A percentile compares a stretch with the other conserved stretches of the same genome.
These are phyloP conservation scores for Poeciliopsis prolifica DNA, from an alignment of 2,113 vertebrate genomes.

Conservation along the genomic window DNA sequence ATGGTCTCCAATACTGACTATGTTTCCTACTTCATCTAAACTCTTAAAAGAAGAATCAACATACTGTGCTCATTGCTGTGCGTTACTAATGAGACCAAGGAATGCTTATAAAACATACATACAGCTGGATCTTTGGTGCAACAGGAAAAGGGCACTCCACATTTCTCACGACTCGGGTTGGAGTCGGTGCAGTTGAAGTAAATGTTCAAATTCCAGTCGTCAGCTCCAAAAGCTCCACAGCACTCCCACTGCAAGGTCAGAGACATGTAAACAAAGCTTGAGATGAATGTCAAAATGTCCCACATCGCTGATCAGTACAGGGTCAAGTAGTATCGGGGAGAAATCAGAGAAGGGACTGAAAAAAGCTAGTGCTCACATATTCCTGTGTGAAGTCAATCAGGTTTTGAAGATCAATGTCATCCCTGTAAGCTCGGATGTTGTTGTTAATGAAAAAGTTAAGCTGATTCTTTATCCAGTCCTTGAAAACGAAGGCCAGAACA, in stretches of 20 bases:
- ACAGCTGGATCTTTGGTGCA: constrained; percentile 98
- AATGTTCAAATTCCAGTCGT: constrained; percentile 99
- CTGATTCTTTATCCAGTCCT: constrained; percentile 99
- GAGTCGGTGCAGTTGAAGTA: constrained; percentile 99
- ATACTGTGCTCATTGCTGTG: background rate
- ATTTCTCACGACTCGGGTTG: constrained; percentile 95
- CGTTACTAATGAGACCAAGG: constrained; percentile 5
- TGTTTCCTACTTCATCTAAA: background rate
- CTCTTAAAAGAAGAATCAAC: background rate
- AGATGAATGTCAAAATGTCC: background rate
- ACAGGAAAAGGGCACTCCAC: constrained; percentile 97
- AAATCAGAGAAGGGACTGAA: background rate
- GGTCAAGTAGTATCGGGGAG: constrained; percentile 4
- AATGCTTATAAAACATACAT: constrained; percentile 47
- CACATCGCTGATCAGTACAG: background rate
- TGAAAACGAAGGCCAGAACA: constrained; percentile 97
- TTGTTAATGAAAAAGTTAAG: constrained; percentile 99
- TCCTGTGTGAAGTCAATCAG: constrained; percentile 99
- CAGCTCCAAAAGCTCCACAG: constrained; percentile 95
- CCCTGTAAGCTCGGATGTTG: constrained; percentile 96
- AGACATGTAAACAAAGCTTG: constrained; percentile 19
- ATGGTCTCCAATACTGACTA: background rate
- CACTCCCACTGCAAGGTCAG: constrained; percentile 91
- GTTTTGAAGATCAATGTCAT: constrained; percentile 98
- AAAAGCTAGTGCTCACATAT: constrained; percentile 85